Percentiles rank a stretch among this genome's conserved stretches.
These are phyloP conservation scores for Tilapia sparmanii DNA, from an alignment of 2,113 vertebrate genomes.

Conservation along the genomic window DNA sequence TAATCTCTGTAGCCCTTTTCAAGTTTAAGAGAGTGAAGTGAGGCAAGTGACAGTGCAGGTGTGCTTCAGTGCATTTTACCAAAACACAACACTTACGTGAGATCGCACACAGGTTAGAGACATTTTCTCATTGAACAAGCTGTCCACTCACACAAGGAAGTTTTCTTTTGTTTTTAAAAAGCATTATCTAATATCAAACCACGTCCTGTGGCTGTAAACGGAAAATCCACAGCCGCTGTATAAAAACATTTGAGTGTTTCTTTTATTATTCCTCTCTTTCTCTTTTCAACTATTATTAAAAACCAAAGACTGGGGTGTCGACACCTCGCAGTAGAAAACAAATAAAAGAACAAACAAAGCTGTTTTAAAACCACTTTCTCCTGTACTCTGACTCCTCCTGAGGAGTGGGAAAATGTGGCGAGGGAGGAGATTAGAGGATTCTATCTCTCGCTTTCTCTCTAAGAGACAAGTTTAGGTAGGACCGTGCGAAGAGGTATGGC, in stretches of 20 bases:
- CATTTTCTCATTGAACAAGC: slow-evolving; percentile 30
- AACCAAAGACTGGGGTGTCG: slow-evolving; percentile 60
- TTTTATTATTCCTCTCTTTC: slow-evolving; percentile 15
- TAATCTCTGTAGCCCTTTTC: slow-evolving; percentile 61
- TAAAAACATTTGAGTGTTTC: slow-evolving; percentile 51
- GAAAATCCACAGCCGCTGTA: slow-evolving; percentile 54
- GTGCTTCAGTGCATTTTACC: slow-evolving; percentile 24
- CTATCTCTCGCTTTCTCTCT: slow-evolving; percentile 36
- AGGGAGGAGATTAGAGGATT: slow-evolving; percentile 17
- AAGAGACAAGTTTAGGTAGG: slow-evolving; percentile 93
- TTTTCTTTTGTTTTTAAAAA: slow-evolving; percentile 25
- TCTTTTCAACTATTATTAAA: slow-evolving; percentile 54
- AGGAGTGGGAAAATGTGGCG: slow-evolving; percentile 32
- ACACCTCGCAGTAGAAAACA: slow-evolving; percentile 66
- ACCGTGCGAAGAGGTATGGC: slow-evolving; percentile 87
- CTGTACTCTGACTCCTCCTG: slow-evolving; percentile 58
- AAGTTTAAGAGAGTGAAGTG: slow-evolving; percentile 36
- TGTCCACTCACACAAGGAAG: slow-evolving; percentile 30
- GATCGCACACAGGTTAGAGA: slow-evolving; percentile 43
- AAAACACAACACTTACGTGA: slow-evolving; percentile 36
- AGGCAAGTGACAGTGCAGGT: slow-evolving; percentile 52
- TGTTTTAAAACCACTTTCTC: slow-evolving; percentile 51
- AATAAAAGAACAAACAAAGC: slow-evolving; percentile 58
- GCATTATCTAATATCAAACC: slow-evolving; percentile 47
- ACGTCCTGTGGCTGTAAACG: slow-evolving; percentile 22